Evolutionary conservation across 2,113 vertebrate species (phyloP).

Genomic region (Benitochromis conjunctus): DNA sequence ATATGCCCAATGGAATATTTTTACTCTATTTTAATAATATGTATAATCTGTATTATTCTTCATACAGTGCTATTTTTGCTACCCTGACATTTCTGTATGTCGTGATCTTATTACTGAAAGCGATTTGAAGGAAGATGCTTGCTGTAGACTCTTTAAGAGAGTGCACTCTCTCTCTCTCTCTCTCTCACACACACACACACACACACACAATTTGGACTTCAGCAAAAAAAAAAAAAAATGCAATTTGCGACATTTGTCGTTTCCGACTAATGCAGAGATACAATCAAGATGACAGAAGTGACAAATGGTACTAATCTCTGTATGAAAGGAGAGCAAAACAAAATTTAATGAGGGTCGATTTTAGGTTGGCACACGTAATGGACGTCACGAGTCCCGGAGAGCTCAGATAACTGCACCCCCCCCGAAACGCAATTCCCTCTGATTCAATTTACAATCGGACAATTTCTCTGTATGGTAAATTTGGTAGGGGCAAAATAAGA

Average conservation of each 20-base stretch:
- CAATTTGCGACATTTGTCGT: slow-evolving; percentile 28
- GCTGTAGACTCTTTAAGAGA: not conserved
- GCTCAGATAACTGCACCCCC: slow-evolving; percentile 18
- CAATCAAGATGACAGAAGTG: slow-evolving; percentile 60
- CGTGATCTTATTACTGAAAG: slow-evolving; percentile 3
- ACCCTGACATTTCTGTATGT: not conserved
- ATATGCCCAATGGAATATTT: not conserved
- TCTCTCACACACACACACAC: fast-evolving
- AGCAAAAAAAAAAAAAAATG: not conserved
- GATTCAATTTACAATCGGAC: slow-evolving; percentile 30
- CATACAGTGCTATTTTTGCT: not conserved
- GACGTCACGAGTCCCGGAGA: slow-evolving; percentile 13
- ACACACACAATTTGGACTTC: not conserved
- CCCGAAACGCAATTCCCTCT: not conserved
- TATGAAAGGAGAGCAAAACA: slow-evolving; percentile 45
- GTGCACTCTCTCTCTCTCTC: not conserved
- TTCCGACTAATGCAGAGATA: slow-evolving; percentile 38
- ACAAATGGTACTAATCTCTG: slow-evolving; percentile 55
- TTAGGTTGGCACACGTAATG: slow-evolving; percentile 41
- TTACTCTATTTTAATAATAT: not conserved
- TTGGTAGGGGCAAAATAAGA: slow-evolving; percentile 4
- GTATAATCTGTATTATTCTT: not conserved
- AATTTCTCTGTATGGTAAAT: slow-evolving; percentile 5
- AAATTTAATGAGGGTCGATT: slow-evolving; percentile 58
- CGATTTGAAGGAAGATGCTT: not conserved